Evolutionary conservation across 2,113 vertebrate species (phyloP), one percentile per base, ranked within the genome.

Genomic region (Myotis lucifugus): DNA sequence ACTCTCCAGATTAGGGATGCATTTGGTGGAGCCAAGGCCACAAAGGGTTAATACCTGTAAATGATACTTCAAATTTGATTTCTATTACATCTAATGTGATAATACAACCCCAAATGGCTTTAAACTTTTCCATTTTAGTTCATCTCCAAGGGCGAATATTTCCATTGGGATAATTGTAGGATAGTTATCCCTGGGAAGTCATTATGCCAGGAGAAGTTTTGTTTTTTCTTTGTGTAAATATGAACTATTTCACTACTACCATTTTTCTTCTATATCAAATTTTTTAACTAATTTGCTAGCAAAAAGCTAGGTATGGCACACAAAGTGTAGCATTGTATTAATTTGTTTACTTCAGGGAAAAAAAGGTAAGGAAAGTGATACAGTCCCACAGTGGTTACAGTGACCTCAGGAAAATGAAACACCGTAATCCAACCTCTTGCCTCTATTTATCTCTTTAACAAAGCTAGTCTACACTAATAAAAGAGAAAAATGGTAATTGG

Each of bases 211-310:
- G 14, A 88, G 19, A 52, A 83, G 48, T 69, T 70, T 91, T 56
- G 23, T 89, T 61, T 86, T 86, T 19, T 42, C n/a, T 87, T 88
- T 59, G 14, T 34, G 78, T 95, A 85, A 88, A 90, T 70, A 46
- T 40, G 54, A 93, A 76, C 12, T 37, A 50, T 95, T 77, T 69
- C 40, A 56, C 27, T 64, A 66, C 50, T 76, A 95, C 2, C 4
- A 29, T 89, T 93, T 93, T 72, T 69, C 21, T 32, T 87, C 86
- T 34, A 21, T 34, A 54, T 69, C 25, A 11, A 78, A 83, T 34
- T 70, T 93, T 70, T 79, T 32, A 92, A 74, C n/a, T 78, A 83
- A 56, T 79, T 89, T 84, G n/a, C 17, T 17, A 84, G 21, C 5
- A 83, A 85, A 88, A 42, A 67, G 6, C 34, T 73, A 93, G 23